These are phyloP conservation scores for Clarias batrachus DNA, from an alignment of 2,113 vertebrate genomes.

Conservation along the genomic window DNA sequence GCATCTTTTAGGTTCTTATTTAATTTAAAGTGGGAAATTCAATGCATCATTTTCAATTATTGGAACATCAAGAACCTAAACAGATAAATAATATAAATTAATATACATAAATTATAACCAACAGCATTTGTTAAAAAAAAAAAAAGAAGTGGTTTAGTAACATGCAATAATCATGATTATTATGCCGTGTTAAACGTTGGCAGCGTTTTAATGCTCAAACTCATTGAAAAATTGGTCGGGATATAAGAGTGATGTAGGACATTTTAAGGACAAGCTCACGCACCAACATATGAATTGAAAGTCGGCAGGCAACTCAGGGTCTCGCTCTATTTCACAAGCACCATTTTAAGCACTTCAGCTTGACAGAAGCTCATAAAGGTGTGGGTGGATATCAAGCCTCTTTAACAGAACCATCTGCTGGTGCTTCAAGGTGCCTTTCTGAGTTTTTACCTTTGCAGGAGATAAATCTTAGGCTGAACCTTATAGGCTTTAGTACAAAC, in stretches of 20 bases:
- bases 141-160: neutral
- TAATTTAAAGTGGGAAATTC: slow-evolving; percentile 46
- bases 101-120: slow-evolving; percentile 42
- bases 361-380: slow-evolving; percentile 43
- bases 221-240: neutral
- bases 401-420: slow-evolving; percentile 37
- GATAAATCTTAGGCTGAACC: slow-evolving; percentile 25
- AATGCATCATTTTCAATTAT: slow-evolving; percentile 28
- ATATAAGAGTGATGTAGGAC: neutral
- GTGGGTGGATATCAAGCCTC: slow-evolving; percentile 41
- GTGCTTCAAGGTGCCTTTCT: slow-evolving; percentile 38
- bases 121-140: slow-evolving; percentile 10
- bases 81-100: slow-evolving; percentile 22
- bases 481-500: slow-evolving; percentile 25
- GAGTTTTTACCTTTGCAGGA: slow-evolving; percentile 27
- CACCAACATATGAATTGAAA: neutral
- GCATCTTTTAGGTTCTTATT: slow-evolving; percentile 33
- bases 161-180: neutral
- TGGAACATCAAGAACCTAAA: slow-evolving; percentile 46
- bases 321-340: slow-evolving; percentile 27
- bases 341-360: slow-evolving; percentile 39
- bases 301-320: slow-evolving; percentile 31
- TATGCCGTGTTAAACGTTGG: neutral
- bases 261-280: slow-evolving; percentile 9
- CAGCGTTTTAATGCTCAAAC: neutral